Percentiles rank a stretch among this genome's conserved stretches.
phyloP scores from a whole-genome alignment of 1,140 invertebrate genomes.

The Magallana gigas region DNA sequence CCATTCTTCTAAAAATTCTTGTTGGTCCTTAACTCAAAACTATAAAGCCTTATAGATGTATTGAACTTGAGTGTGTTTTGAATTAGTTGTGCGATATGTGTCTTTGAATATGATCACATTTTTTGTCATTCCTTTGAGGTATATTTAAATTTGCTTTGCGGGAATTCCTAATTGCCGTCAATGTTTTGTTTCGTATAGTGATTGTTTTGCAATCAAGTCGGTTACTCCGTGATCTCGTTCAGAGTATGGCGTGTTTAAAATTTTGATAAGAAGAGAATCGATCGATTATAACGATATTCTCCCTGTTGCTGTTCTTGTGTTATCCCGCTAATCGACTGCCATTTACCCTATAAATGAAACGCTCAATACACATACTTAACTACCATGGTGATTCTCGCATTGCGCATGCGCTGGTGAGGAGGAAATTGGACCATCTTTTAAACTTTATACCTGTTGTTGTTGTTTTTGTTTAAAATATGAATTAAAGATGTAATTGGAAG shows the following conservation, averaged over 20 bases:
- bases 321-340: slow-evolving; percentile 22
- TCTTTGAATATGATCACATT: too few species aligned
- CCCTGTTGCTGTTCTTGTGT: slow-evolving; percentile 6
- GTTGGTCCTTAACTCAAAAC: too few species aligned
- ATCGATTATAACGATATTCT: slow-evolving; percentile 26
- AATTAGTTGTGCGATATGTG: too few species aligned
- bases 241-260: background rate
- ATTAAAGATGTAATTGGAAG: background rate
- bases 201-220: background rate
- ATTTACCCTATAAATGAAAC: slow-evolving; percentile 29
- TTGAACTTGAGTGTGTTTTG: too few species aligned
- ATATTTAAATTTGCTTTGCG: background rate
- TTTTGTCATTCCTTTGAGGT: background rate
- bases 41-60: too few species aligned
- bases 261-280: slow-evolving; percentile 15
- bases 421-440: slow-evolving; percentile 38
- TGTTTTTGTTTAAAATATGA: slow-evolving; percentile 15
- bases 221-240: background rate
- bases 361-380: slow-evolving; percentile 32
- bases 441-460: slow-evolving; percentile 4
- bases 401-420: slow-evolving; percentile 17
- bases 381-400: slow-evolving; percentile 27
- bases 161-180: background rate
- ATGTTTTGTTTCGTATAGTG: background rate
- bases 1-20: too few species aligned